Evolutionary conservation across 2,888 invertebrate genomes (phyloP).

Genomic region (Cynaeus angustus): DNA sequence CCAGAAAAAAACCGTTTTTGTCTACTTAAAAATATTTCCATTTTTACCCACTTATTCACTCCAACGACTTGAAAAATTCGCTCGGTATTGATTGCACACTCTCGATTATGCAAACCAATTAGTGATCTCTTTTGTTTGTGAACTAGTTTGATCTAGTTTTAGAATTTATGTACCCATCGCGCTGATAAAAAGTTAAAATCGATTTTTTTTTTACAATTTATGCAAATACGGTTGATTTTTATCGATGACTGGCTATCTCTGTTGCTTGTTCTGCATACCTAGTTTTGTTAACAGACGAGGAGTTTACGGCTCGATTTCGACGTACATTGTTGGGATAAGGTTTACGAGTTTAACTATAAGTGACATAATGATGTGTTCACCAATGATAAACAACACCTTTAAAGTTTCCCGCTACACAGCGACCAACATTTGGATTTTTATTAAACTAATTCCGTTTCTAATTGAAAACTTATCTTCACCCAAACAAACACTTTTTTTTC

Average conservation of each 20-base stretch:
- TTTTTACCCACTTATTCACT: constrained; percentile 8
- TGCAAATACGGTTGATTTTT: constrained; percentile 35
- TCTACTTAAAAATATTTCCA: constrained; percentile 14
- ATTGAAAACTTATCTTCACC: constrained; percentile 36
- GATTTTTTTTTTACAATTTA: constrained; percentile 30
- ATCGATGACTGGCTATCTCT: constrained; percentile 32
- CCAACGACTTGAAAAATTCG: constrained; percentile 42
- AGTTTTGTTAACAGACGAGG: constrained; percentile 36
- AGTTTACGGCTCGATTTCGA: constrained; percentile 33
- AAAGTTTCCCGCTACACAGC: constrained; percentile 9
- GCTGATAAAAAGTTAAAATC: constrained; percentile 18
- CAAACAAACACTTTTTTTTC: too few relatives aligned
- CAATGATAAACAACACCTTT: constrained; percentile 32
- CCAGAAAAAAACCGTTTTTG: constrained; percentile 1
- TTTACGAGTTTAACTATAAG: constrained; percentile 40
- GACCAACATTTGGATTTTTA: constrained; percentile 21
- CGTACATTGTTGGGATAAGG: constrained; percentile 32
- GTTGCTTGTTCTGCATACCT: too few relatives aligned
- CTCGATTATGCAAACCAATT: constrained; percentile 49
- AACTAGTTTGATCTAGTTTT: constrained; percentile 44
- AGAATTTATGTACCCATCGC: constrained; percentile 34
- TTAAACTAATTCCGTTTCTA: constrained; percentile 22
- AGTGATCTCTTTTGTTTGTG: constrained; percentile 45
- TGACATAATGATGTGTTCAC: constrained; percentile 34
- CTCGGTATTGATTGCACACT: constrained; percentile 43